phyloP scores from a whole-genome alignment of 2,888 invertebrate genomes.

The Cactoblastis cactorum region DNA sequence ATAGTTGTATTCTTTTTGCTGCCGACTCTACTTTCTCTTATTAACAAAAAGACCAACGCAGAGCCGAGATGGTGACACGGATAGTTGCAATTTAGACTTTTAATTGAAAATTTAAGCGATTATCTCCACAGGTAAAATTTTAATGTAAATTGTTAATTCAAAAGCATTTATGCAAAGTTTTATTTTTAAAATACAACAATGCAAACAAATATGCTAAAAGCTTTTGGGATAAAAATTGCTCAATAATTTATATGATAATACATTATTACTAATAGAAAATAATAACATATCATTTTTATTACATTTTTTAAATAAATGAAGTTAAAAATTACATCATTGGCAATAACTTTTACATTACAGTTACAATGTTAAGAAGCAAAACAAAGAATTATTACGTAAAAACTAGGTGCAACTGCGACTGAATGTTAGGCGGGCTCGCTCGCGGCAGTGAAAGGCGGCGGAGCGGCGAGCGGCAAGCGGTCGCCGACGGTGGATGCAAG shows the following conservation, averaged over 20 bases:
- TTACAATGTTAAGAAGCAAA: neutral
- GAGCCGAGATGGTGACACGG: neutral
- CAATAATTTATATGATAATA: too few species aligned
- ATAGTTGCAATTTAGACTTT: neutral
- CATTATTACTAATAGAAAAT: too few species aligned
- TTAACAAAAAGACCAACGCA: conserved; percentile 5
- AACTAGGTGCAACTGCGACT: conserved; percentile 15
- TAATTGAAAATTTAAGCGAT: neutral
- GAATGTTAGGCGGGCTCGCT: conserved; percentile 14
- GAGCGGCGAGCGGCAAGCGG: conserved; percentile 27
- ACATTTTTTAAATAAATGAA: too few species aligned
- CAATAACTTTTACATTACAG: neutral
- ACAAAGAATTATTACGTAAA: conserved; percentile 12
- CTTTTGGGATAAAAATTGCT: too few species aligned
- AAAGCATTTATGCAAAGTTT: too few species aligned
- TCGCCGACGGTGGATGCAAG: conserved; percentile 58
- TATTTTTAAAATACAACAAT: too few species aligned
- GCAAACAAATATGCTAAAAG: too few species aligned
- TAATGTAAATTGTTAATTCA: too few species aligned
- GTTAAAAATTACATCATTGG: too few species aligned
- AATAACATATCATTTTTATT: too few species aligned
- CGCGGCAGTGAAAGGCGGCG: conserved; percentile 48
- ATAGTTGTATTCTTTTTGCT: conserved; percentile 15
- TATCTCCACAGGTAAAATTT: too few species aligned
- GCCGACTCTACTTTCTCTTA: conserved; percentile 17